These are phyloP conservation scores for Saturnia pavonia DNA, from an alignment of 2,888 invertebrate species.

Conservation along the genomic window DNA sequence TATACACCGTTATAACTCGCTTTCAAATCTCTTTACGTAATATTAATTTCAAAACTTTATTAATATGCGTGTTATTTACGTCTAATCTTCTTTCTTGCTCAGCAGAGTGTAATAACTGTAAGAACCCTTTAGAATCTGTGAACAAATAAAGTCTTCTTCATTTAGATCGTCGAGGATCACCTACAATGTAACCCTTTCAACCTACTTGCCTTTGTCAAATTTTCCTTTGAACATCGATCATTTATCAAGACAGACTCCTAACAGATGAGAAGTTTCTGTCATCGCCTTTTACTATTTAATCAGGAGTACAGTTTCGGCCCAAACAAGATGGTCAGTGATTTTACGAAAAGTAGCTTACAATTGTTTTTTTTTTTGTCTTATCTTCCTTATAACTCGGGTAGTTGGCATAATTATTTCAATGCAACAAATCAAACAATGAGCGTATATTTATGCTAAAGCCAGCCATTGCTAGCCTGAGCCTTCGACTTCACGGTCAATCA, in stretches of 20 bases:
- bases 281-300: background rate
- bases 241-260: background rate
- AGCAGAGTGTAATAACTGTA: slow-evolving; percentile 66
- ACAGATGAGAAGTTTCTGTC: background rate
- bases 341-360: background rate
- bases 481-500: no score
- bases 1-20: background rate
- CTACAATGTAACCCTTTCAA: background rate
- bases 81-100: slow-evolving; percentile 44
- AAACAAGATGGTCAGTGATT: background rate
- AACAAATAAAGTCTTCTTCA: slow-evolving; percentile 30
- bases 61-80: background rate
- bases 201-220: slow-evolving; percentile 11
- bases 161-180: background rate
- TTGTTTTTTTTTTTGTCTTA: background rate
- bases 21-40: background rate
- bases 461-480: no score
- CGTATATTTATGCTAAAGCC: no score
- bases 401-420: background rate
- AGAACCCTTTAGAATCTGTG: slow-evolving; percentile 64
- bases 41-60: background rate
- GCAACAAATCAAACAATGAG: background rate
- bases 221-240: background rate
- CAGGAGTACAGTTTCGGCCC: background rate
- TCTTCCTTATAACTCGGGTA: background rate